A percentile compares a stretch with the other conserved stretches of the same genome.
These are phyloP conservation scores for Palythoa caribaeorum DNA, from an alignment of 92 coral and sea anemone genomes.

Conservation along the genomic window DNA sequence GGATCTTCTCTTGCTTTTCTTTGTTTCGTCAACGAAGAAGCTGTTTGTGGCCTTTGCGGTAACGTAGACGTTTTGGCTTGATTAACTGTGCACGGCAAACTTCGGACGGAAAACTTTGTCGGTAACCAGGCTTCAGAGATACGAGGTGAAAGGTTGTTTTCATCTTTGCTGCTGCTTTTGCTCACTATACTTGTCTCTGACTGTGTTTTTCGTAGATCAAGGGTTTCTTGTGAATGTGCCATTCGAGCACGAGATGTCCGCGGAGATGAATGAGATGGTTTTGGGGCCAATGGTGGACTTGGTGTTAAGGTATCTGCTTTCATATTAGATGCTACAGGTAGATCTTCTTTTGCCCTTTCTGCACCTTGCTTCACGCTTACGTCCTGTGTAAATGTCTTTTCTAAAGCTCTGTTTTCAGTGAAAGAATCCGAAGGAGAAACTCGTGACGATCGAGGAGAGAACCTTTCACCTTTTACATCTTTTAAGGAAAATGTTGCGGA, in stretches of 20 bases:
- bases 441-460: neutral
- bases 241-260: slow-evolving; percentile 65
- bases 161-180: slow-evolving; percentile 56
- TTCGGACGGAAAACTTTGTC: slow-evolving; percentile 36
- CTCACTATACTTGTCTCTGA: slow-evolving; percentile 71
- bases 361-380: neutral
- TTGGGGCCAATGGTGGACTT: slow-evolving; percentile 62
- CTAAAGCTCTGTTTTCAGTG: neutral
- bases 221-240: slow-evolving; percentile 65
- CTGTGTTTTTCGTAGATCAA: slow-evolving; percentile 60
- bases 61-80: neutral
- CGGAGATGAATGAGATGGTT: slow-evolving; percentile 68
- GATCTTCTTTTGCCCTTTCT: slow-evolving; percentile 4
- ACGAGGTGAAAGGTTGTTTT: slow-evolving; percentile 58
- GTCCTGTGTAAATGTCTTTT: neutral
- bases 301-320: slow-evolving; percentile 19
- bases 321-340: slow-evolving; percentile 1
- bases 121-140: slow-evolving; percentile 72
- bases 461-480: neutral
- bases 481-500: slow-evolving; percentile 29
- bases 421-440: slow-evolving; percentile 20
- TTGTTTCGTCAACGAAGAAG: slow-evolving; percentile 9
- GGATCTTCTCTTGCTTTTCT: slow-evolving; percentile 28
- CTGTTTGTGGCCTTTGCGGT: slow-evolving; percentile 39
- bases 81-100: slow-evolving; percentile 10